Evolutionary conservation across 2,888 invertebrate species (phyloP), one percentile per base, ranked within the genome.

Genomic region (Apamea monoglypha): DNA sequence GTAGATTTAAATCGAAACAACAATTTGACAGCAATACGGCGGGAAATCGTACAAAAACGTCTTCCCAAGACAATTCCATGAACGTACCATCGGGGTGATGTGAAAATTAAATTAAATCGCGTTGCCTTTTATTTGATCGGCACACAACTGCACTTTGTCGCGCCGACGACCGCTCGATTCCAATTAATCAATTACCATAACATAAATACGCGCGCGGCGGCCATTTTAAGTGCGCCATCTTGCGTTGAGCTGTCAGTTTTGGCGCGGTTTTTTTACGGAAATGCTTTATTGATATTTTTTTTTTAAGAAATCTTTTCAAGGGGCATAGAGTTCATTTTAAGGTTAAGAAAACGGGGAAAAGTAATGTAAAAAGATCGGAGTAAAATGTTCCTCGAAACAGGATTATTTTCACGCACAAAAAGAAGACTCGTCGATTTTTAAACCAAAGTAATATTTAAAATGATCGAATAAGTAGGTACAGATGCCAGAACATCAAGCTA

Each of bases 141-240:
- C 86, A 83, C 81, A 84, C 78, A 88, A 85, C 81, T 89, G 87
- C 86, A 89, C 91, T 91, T 91, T 91, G 91, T 87, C 82, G 86
- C 85, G 84, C 90, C 91, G 91, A 84, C 91, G 82, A 80, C 82
- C 85, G 84, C 82, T 78, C 89, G 88, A 86, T 92, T 92, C 91
- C 92, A 92, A 92, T 92, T 91, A 92, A 90, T 89, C 86, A 87
- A 92, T 92, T 92, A 90, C 79, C 92, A 92, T 92, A 91, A 90
- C 87, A 89, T 89, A 86, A 88, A 86, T 84, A 86, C 76, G 85
- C 81, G 88, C 86, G 86, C 87, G 88, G 85, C 81, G 82, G 88
- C 83, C 90, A 90, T 91, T 81, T 86, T 87, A 86, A 89, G 68
- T 83, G 81, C 79, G 77, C 89, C 87, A 86, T 85, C 64, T 86